Base-by-base conservation (phyloP, 1,140 invertebrate species). In the Aleiodes sp. region DNA sequence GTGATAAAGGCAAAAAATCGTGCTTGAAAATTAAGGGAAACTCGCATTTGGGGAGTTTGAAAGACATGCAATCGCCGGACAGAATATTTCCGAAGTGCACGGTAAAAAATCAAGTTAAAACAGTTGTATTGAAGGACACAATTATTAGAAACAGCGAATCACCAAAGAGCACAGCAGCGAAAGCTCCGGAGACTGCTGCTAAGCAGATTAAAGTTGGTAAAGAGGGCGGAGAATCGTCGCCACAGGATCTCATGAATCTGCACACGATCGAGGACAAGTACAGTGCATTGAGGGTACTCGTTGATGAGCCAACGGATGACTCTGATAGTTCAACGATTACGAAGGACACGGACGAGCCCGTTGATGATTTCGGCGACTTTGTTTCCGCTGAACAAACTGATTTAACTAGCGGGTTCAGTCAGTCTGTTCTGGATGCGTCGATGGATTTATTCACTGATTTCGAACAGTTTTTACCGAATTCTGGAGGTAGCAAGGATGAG, bases 321-420 rank as follows among this genome's bases (percentile, higher is more conserved):
- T 12, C 29, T 4, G 43, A 56, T n/a, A 21, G 12, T 24, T n/a
- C 14, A 57, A 4, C n/a, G 16, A 31, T 31, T n/a, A 14, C n/a
- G 8, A 39, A 65, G 19, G 7, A 19, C 29, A 24, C 46, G 4
- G 28, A 59, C 8, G 39, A 43, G 28, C 10, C 31, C 10, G 73
- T 79, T 70, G 89, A 89, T 70, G 89, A 90, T 70, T 90, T 90
- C 83, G 88, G 88, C 31, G 88, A 89, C 59, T 91, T 90, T 76
- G 82, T 89, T 52, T 86, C 85, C 19, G 87, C 87, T 3, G 80
- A 86, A 68, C 76, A 83, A 21, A 52, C 75, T 8, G 60, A 65
- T 31, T 28, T 68, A 12, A 61, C 74, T 63, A 24, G 70, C 35
- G 56, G 65, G n/a, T 24, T 67, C 29, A 26, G 63, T 14, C 76